Conservation (phyloP, 2,888 invertebrate genomes). For the Crocallis elinguaria region DNA sequence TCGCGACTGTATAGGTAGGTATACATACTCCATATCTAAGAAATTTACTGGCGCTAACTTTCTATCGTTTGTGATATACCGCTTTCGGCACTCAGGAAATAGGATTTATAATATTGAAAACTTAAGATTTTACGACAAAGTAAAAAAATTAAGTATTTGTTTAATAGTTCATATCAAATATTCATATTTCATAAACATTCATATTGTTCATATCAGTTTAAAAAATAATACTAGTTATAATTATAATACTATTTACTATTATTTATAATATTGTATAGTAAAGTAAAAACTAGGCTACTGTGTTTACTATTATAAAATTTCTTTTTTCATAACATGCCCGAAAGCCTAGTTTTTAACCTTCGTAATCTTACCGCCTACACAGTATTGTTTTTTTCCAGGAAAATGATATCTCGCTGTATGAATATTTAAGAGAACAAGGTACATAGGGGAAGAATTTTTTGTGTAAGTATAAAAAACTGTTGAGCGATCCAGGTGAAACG, state of each 20-base stretch:
- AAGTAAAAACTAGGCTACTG: too few relatives aligned
- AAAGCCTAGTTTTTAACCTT: conserved; percentile 21
- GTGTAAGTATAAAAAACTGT: conserved; percentile 23
- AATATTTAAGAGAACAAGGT: conserved; percentile 33
- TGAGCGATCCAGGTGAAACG: conserved; percentile 26
- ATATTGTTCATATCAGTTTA: too few relatives aligned
- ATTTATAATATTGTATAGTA: too few relatives aligned
- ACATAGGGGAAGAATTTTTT: conserved; percentile 32
- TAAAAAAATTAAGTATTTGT: too few relatives aligned
- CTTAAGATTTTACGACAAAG: too few relatives aligned
- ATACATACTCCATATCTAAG: conserved; percentile 1
- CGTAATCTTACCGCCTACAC: conserved; percentile 6
- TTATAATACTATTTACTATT: too few relatives aligned
- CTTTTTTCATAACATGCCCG: conserved; percentile 11
- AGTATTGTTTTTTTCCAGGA: conserved; percentile 14
- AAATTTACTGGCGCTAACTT: conserved; percentile 20
- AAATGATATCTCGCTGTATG: conserved; percentile 33
- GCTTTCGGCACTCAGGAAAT: too few relatives aligned
- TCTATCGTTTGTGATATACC: conserved; percentile 1
- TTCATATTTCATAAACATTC: too few relatives aligned
- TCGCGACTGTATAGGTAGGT: conserved; percentile 19
- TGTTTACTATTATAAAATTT: too few relatives aligned
- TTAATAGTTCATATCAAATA: too few relatives aligned
- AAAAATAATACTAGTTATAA: too few relatives aligned
- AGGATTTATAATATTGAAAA: too few relatives aligned